phyloP scores from a whole-genome alignment of 2,113 vertebrate species.

The Craseonycteris thonglongyai region DNA sequence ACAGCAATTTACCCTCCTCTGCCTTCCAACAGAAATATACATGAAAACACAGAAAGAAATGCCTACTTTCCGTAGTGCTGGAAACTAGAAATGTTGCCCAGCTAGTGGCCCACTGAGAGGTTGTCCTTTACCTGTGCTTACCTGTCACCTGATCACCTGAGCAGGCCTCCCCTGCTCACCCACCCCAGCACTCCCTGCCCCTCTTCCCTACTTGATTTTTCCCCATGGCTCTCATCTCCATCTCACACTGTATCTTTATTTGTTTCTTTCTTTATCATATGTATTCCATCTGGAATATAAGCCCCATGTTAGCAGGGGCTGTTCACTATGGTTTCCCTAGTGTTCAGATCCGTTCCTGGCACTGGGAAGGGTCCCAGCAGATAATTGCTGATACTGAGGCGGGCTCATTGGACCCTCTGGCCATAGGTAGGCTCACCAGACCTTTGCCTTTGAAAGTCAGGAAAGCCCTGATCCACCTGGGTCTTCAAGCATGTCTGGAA shows the following conservation, averaged over 20 bases:
- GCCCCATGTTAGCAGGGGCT: neutral
- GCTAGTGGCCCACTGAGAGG: neutral
- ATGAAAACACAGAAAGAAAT: neutral
- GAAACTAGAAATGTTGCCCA: neutral
- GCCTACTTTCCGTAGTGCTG: neutral
- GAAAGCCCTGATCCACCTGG: neutral
- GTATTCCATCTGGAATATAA: neutral
- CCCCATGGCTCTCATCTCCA: neutral
- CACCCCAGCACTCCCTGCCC: neutral
- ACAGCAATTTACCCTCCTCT: neutral
- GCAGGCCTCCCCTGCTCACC: neutral
- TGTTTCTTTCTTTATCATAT: neutral
- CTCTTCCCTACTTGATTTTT: neutral
- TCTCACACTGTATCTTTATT: neutral
- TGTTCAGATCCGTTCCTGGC: neutral
- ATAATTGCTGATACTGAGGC: neutral
- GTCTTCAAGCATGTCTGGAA: neutral
- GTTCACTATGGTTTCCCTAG: neutral
- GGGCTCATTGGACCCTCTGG: neutral
- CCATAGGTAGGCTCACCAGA: too few relatives aligned
- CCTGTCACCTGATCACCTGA: neutral
- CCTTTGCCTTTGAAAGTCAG: neutral
- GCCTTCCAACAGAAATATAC: neutral
- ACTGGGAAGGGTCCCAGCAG: neutral
- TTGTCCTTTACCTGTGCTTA: neutral